These are phyloP conservation scores for Acrocephalus kingi DNA, from an alignment of 2,113 vertebrate genomes.

Conservation along the genomic window DNA sequence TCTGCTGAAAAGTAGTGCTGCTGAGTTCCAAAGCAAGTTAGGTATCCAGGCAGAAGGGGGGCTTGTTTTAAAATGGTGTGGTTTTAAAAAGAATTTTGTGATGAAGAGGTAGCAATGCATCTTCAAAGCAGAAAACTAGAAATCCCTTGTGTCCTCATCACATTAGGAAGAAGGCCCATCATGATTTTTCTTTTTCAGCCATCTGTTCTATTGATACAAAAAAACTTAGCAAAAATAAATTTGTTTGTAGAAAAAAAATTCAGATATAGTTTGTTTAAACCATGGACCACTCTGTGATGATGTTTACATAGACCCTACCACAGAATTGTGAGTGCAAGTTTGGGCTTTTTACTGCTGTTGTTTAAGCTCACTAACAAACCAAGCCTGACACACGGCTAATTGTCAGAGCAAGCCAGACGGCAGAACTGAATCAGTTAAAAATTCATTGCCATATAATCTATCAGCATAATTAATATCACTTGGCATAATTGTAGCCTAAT, in stretches of 20 bases:
- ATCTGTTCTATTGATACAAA: background rate
- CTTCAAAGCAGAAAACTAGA: background rate
- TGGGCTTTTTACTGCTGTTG: background rate
- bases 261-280: background rate
- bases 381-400: background rate
- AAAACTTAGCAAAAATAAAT: background rate
- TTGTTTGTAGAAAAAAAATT: background rate
- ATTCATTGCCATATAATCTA: background rate
- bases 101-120: background rate
- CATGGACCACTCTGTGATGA: background rate
- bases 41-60: background rate
- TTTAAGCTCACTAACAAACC: background rate
- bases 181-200: background rate
- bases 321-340: background rate
- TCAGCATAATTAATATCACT: conserved; percentile 63
- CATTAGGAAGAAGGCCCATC: background rate
- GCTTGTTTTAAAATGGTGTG: background rate
- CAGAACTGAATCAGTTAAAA: conserved; percentile 9
- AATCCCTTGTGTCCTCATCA: background rate
- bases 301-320: background rate
- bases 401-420: background rate
- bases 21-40: background rate
- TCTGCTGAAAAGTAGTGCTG: background rate
- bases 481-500: conserved; percentile 33
- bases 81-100: background rate